Conservation (phyloP, 2,113 vertebrate genomes). For the Bubo blakistoni region DNA sequence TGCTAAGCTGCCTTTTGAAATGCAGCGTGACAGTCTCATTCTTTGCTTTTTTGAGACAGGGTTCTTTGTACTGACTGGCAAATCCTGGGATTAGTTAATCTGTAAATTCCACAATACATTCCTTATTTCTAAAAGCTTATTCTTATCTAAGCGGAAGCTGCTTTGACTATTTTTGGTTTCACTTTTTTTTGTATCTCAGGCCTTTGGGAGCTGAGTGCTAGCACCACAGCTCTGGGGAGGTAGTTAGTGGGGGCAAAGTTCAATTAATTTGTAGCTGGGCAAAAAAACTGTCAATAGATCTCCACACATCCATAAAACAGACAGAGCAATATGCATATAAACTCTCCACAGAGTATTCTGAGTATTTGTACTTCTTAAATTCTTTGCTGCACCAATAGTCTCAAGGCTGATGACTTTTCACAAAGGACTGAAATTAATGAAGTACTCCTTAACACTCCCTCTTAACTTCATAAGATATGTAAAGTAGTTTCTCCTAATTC, state of each 20-base stretch:
- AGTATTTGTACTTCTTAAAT: neutral
- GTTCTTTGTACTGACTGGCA: neutral
- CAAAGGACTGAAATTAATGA: constrained; percentile 24
- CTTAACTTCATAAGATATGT: neutral
- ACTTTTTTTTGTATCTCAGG: neutral
- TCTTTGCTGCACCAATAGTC: neutral
- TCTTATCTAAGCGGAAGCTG: neutral
- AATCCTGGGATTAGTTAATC: neutral
- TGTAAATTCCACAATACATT: neutral
- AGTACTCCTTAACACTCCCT: neutral
- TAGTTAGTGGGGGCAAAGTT: neutral
- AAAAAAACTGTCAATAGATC: neutral
- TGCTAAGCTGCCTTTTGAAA: neutral
- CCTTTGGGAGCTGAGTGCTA: neutral
- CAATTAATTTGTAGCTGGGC: neutral
- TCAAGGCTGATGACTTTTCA: neutral
- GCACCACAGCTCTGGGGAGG: neutral
- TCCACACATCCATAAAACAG: neutral
- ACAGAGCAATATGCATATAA: neutral
- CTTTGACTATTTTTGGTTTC: neutral
- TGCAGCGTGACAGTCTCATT: neutral
- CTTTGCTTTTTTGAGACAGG: neutral
- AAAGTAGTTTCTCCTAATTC: constrained; percentile 6
- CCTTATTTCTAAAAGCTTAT: neutral
- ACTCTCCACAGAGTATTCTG: neutral